A percentile compares a stretch with the other conserved stretches of the same genome.
Conservation (phyloP, 2,888 invertebrate genomes). For the Papilio protenor region DNA sequence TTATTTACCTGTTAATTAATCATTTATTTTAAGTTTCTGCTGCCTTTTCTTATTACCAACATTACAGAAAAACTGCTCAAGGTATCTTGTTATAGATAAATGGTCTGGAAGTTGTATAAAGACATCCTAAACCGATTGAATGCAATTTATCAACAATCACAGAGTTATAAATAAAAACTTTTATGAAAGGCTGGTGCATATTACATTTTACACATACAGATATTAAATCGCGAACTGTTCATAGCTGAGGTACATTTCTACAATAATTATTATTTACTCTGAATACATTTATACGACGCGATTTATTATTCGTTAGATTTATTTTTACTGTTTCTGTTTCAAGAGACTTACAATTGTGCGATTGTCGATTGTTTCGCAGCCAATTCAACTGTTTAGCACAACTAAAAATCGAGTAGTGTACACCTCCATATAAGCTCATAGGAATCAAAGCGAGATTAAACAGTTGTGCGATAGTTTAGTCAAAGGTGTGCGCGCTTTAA, state of each 20-base stretch:
- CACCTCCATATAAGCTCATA: too few relatives aligned
- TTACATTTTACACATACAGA: not conserved
- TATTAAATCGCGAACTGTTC: not conserved
- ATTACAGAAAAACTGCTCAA: too few relatives aligned
- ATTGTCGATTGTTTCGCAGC: too few relatives aligned
- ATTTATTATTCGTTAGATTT: not conserved
- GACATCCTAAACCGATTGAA: too few relatives aligned
- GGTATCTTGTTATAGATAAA: too few relatives aligned
- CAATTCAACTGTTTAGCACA: not conserved
- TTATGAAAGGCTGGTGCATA: not conserved
- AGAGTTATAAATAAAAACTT: too few relatives aligned
- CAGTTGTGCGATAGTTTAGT: not conserved
- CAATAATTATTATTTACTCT: conserved; percentile 14
- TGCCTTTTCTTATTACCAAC: too few relatives aligned
- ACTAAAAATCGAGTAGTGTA: too few relatives aligned
- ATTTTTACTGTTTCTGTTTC: not conserved
- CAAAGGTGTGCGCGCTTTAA: not conserved
- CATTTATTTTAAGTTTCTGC: too few relatives aligned
- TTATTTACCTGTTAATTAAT: not conserved
- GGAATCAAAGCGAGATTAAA: too few relatives aligned
- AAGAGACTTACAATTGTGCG: not conserved
- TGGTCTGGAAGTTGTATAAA: too few relatives aligned
- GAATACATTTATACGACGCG: conserved; percentile 14
- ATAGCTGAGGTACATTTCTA: not conserved
- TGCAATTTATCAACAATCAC: too few relatives aligned